These are phyloP conservation scores for Stratiomys singularior DNA, from an alignment of 2,888 invertebrate genomes.

Conservation along the genomic window DNA sequence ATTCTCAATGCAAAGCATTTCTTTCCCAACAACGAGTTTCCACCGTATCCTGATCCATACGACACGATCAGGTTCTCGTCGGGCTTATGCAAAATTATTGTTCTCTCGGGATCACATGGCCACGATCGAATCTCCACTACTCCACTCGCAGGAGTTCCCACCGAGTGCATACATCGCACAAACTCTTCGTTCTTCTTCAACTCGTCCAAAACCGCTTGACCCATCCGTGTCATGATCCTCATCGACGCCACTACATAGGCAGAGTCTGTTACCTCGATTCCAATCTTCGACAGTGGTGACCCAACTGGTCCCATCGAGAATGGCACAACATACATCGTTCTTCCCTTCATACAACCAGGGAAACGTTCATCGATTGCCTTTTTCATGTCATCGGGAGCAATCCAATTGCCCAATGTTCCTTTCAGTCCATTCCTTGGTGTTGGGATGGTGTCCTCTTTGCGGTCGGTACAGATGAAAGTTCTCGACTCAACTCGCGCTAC, in stretches of 20 bases:
- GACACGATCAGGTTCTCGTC: slow-evolving; percentile 65
- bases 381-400: slow-evolving; percentile 84
- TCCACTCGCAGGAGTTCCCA: slow-evolving; percentile 78
- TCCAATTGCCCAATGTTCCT: slow-evolving; percentile 94
- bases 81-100: slow-evolving; percentile 87
- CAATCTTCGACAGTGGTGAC: slow-evolving; percentile 94
- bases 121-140: slow-evolving; percentile 77
- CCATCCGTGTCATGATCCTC: slow-evolving; percentile 97
- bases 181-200: slow-evolving; percentile 74
- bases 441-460: slow-evolving; percentile 86
- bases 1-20: slow-evolving; percentile 97
- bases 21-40: slow-evolving; percentile 95
- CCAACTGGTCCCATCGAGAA: slow-evolving; percentile 99
- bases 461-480: slow-evolving; percentile 92
- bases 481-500: slow-evolving; percentile 97
- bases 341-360: slow-evolving; percentile 89
- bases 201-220: slow-evolving; percentile 69
- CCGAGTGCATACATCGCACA: slow-evolving; percentile 93
- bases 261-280: slow-evolving; percentile 95
- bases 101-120: slow-evolving; percentile 97
- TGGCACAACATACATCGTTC: slow-evolving; percentile 98
- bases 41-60: slow-evolving; percentile 95
- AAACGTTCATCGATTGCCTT: slow-evolving; percentile 84
- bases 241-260: slow-evolving; percentile 98
- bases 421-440: slow-evolving; percentile 80